Base-by-base conservation (phyloP, 2,888 invertebrate species). In the Agrochola litura region DNA sequence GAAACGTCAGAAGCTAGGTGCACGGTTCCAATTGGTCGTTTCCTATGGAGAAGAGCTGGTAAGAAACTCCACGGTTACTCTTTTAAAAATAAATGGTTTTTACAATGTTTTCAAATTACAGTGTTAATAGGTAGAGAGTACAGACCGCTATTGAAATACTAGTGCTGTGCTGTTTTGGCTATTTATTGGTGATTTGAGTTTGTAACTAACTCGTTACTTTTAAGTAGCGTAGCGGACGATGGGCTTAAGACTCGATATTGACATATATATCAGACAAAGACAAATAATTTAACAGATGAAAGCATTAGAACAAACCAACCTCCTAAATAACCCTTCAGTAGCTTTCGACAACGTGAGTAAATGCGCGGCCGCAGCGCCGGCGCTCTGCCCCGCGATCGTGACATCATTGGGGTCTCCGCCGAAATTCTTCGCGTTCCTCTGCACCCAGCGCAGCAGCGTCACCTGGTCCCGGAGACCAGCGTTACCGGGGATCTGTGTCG, bases 361-460 rank as follows among this genome's bases (percentile, higher is more conserved):
- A 77, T 97, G 96, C 2, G 93, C 93, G 8, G 92, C 79, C 19
- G 84, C 83, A 5, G 94, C 94, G 8, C 97, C 96, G 9, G 96
- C 95, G 90, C 96, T 96, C 85, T 96, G 96, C 0, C 97, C 97
- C 43, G 90, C 95, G 12, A 97, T 76, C 0, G 96, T 96, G 76
- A 97, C 93, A 73, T 94, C 90, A 56, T 91, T 82, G 3, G 95
- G 95, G 87, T 96, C 92, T 19, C 96, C 97, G 5, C 97, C 96
- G 82, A 97, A 97, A 25, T 82, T 71, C 1, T 82, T 81, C 10
- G 94, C 95, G 86, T 97, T 96, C 61, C 79, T 80, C 81, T 88
- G 91, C 87, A 97, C 95, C 97, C 97, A 97, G 54, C 90, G 91
- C 82, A 97, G 92, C 76, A 96, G 89, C 30, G 95, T 94, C 70